These are phyloP conservation scores for Frankliniella intonsa DNA, from an alignment of 2,888 invertebrate genomes.

Conservation along the genomic window DNA sequence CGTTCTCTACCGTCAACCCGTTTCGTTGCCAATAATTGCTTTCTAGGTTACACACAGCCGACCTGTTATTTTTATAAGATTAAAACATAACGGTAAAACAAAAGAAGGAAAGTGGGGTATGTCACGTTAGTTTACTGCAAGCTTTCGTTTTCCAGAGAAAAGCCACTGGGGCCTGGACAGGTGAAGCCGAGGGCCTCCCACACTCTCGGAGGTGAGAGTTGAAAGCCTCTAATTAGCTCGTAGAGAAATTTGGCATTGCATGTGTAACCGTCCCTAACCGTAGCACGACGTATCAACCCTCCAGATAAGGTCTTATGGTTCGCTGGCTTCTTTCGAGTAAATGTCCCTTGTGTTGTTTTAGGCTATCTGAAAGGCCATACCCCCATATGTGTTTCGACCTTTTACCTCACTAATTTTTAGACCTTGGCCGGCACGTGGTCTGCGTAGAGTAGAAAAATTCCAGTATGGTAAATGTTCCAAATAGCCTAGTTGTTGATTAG, in stretches of 20 bases:
- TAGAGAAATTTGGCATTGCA: constrained; percentile 9
- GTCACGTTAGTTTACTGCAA: background rate
- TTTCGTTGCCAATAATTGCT: too few relatives aligned
- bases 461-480: background rate
- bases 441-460: background rate
- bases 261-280: background rate
- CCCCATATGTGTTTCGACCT: too few relatives aligned
- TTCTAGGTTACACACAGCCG: too few relatives aligned
- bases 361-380: too few relatives aligned
- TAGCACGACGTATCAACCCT: background rate
- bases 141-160: constrained; percentile 13
- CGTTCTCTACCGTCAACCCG: too few relatives aligned
- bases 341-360: too few relatives aligned
- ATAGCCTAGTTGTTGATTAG: constrained; percentile 6
- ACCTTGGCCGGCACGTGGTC: background rate
- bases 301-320: too few relatives aligned
- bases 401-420: too few relatives aligned
- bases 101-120: too few relatives aligned
- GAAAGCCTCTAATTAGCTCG: background rate
- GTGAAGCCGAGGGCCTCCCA: constrained; percentile 23
- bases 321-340: too few relatives aligned
- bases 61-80: too few relatives aligned
- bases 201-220: constrained; percentile 21
- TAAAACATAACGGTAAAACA: too few relatives aligned
- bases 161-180: constrained; percentile 23